Conservation (phyloP, 2,888 invertebrate species). For the Clistopyga incitator region DNA sequence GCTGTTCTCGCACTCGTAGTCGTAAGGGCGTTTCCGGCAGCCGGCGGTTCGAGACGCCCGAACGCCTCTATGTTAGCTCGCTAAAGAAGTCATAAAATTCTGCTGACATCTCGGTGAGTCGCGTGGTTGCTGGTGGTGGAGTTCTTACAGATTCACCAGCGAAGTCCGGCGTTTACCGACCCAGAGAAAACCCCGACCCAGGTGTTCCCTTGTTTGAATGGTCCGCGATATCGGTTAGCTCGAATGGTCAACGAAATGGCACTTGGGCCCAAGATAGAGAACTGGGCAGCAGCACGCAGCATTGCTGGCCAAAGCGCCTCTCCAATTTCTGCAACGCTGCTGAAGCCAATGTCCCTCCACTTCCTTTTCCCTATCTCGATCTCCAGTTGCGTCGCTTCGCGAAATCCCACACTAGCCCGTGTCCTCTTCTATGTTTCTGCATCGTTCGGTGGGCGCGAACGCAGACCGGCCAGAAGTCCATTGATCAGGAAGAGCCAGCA, state of each 20-base stretch:
- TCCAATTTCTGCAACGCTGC: slow-evolving; percentile 46
- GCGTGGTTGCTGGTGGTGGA: slow-evolving; percentile 39
- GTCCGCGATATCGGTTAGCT: slow-evolving; percentile 64
- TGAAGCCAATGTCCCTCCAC: slow-evolving; percentile 19
- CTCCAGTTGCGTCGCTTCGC: slow-evolving; percentile 26
- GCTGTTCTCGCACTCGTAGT: slow-evolving; percentile 46
- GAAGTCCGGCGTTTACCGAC: slow-evolving; percentile 13
- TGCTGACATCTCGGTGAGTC: slow-evolving; percentile 68
- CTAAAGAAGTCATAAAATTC: slow-evolving; percentile 70
- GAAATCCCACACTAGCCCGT: slow-evolving; percentile 11
- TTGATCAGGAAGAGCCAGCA: slow-evolving; percentile 49
- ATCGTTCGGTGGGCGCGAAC: slow-evolving; percentile 8
- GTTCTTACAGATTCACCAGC: slow-evolving; percentile 46
- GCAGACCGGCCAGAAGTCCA: slow-evolving; percentile 27
- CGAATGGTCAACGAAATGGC: slow-evolving; percentile 50
- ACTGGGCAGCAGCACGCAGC: slow-evolving; percentile 30
- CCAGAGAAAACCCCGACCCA: slow-evolving; percentile 46
- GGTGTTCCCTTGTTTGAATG: slow-evolving; percentile 63
- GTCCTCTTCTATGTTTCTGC: slow-evolving; percentile 5
- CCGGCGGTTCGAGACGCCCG: slow-evolving; percentile 57
- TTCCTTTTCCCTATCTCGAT: slow-evolving; percentile 26
- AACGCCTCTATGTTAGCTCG: slow-evolving; percentile 58
- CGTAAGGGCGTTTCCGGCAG: slow-evolving; percentile 63
- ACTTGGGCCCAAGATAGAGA: slow-evolving; percentile 51
- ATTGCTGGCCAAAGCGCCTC: slow-evolving; percentile 2